Conservation (phyloP, 2,888 invertebrate species). For the Bombylius discolor region DNA sequence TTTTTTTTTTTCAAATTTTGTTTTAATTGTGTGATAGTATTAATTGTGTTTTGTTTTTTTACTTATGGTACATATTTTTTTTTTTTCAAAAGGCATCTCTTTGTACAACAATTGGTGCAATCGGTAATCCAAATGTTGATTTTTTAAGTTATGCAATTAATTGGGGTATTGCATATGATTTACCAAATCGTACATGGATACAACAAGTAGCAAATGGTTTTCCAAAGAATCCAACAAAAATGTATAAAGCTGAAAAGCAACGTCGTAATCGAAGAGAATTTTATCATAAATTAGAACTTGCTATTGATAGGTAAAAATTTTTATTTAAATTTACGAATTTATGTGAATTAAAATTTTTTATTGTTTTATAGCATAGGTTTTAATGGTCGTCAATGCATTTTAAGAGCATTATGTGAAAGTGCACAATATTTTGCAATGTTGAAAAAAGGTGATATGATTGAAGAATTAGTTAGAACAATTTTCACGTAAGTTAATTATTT, state of each 20-base stretch:
- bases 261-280: slow-evolving; percentile 53
- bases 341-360: neutral
- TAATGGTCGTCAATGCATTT: slow-evolving; percentile 55
- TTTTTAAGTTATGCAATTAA: slow-evolving; percentile 52
- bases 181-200: slow-evolving; percentile 44
- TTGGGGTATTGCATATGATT: slow-evolving; percentile 56
- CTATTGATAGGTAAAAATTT: slow-evolving; percentile 52
- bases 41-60: no score
- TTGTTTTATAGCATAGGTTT: slow-evolving; percentile 55
- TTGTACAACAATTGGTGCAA: slow-evolving; percentile 46
- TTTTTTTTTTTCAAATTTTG: no score
- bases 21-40: no score
- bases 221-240: no score
- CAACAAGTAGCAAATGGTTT: slow-evolving; percentile 33
- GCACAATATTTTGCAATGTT: slow-evolving; percentile 45
- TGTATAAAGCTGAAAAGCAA: slow-evolving; percentile 20
- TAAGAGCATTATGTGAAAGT: slow-evolving; percentile 61
- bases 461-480: slow-evolving; percentile 55
- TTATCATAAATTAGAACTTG: slow-evolving; percentile 52
- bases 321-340: neutral
- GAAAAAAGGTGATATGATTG: slow-evolving; percentile 48
- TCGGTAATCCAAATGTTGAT: slow-evolving; percentile 44
- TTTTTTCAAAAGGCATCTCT: slow-evolving; percentile 37
- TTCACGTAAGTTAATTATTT: slow-evolving; percentile 43
- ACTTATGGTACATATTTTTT: no score